Base-by-base conservation (phyloP, 2,888 invertebrate species). In the Deilephila porcellus region DNA sequence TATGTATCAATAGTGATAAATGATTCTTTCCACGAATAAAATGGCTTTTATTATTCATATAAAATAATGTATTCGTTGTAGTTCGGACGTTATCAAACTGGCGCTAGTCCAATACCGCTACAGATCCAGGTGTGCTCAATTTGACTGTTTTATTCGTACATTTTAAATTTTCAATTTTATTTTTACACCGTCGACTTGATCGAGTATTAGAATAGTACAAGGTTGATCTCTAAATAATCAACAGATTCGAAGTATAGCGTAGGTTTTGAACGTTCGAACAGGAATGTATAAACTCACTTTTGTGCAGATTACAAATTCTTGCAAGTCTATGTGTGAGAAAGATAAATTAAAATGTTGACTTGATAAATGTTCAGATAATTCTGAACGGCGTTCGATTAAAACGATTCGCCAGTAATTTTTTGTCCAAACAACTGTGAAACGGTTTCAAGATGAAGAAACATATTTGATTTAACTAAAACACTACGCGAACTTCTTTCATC, bases 191-290 rank as follows among this genome's bases (percentile, higher is more conserved):
- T 82, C 84, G 82, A 83, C 82, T 84, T 85, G 86, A 88, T 88
- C 88, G 84, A 79, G 80, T 83, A 83, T 85, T 73, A 80, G 89
- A 91, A 91, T 91, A 91, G 88, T 79, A 82, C 92, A 91, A 93
- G 92, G 91, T 85, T 90, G 85, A 83, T 87, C 91, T 91, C 79
- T 80, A 90, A 91, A 92, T 91, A 91, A 88, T 88, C 84, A 81
- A 83, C 82, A 78, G 84, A 77, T 85, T 79, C 76, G 81, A 82
- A 83, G 78, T 81, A 85, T 87, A 83, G 86, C 85, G 88, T 87
- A 86, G 85, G 86, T 82, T 88, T 85, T 74, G 76, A 81, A 78
- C 73, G 80, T 83, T 78, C 71, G 75, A 79, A 81, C 67, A 75
- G 80, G 83, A 81, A 82, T 82, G 79, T 80, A 45, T 71, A 59